Conservation (phyloP, 2,113 vertebrate genomes). For the Alaudala cheleensis region DNA sequence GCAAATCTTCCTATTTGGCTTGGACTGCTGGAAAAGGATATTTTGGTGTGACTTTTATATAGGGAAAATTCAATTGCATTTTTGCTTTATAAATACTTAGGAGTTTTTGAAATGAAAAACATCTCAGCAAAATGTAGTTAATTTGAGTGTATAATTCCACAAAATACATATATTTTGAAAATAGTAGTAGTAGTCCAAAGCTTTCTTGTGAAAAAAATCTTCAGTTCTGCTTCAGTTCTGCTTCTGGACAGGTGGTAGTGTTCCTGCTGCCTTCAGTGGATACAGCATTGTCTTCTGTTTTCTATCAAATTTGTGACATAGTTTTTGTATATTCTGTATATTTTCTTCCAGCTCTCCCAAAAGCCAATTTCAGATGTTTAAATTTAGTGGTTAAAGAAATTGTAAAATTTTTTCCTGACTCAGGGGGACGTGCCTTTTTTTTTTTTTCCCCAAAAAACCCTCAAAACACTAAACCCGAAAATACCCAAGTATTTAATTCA, state of each 20-base stretch:
- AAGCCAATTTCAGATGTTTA: not conserved
- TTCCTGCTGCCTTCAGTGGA: not conserved
- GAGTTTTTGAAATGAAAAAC: not conserved
- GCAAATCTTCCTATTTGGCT: not conserved
- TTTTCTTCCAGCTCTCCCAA: not conserved
- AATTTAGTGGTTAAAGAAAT: not conserved
- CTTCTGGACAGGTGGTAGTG: not conserved
- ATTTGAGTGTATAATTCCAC: not conserved
- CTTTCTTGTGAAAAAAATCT: not conserved
- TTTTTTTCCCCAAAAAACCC: not conserved
- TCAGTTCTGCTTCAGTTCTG: not conserved
- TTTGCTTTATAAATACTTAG: not conserved
- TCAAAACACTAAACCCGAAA: not conserved
- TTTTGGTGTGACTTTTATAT: not conserved
- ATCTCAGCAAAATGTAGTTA: not conserved
- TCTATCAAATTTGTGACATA: not conserved
- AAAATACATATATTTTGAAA: not conserved
- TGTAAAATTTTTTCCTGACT: not conserved
- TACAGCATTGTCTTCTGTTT: fast-evolving
- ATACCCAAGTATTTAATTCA: not conserved
- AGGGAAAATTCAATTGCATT: not conserved
- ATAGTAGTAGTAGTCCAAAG: not conserved
- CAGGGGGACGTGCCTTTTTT: not conserved
- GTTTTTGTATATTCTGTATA: not conserved
- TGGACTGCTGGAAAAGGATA: not conserved